Conservation (phyloP, 2,888 invertebrate genomes). For the Eumacrocentrus americanus region DNA sequence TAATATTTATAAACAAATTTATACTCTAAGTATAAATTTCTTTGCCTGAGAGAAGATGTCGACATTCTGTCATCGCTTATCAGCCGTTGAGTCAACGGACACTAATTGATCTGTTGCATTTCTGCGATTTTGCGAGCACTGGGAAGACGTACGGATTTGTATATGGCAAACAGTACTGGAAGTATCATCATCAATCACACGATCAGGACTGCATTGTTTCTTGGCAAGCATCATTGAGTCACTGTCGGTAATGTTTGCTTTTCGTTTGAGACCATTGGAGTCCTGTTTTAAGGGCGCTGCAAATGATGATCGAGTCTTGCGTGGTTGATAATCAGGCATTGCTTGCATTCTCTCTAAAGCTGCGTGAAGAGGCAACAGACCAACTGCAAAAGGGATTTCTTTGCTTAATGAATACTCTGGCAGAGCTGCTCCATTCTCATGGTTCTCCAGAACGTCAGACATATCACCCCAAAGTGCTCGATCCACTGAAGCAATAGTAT, state of each 20-base stretch:
- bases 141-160: constrained; percentile 51
- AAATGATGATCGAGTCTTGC: constrained; percentile 59
- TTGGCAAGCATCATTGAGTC: constrained; percentile 18
- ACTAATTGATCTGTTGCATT: not conserved
- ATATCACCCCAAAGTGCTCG: constrained; percentile 59
- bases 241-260: constrained; percentile 16
- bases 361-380: constrained; percentile 58
- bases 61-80: constrained; percentile 8
- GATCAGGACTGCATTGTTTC: constrained; percentile 16
- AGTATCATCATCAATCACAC: constrained; percentile 31
- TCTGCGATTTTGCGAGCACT: constrained; percentile 32
- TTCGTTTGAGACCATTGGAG: constrained; percentile 36
- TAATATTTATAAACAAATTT: not conserved
- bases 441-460: constrained; percentile 52
- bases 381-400: constrained; percentile 61
- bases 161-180: constrained; percentile 56
- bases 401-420: constrained; percentile 52
- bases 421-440: constrained; percentile 37
- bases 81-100: not conserved
- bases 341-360: constrained; percentile 60
- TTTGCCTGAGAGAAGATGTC: not conserved
- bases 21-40: not conserved
- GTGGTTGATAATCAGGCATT: constrained; percentile 59
- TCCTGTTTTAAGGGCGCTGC: constrained; percentile 52
- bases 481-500: constrained; percentile 51